Evolutionary conservation across 2,888 invertebrate genomes (phyloP).

Genomic region (Dynastes grantii): DNA sequence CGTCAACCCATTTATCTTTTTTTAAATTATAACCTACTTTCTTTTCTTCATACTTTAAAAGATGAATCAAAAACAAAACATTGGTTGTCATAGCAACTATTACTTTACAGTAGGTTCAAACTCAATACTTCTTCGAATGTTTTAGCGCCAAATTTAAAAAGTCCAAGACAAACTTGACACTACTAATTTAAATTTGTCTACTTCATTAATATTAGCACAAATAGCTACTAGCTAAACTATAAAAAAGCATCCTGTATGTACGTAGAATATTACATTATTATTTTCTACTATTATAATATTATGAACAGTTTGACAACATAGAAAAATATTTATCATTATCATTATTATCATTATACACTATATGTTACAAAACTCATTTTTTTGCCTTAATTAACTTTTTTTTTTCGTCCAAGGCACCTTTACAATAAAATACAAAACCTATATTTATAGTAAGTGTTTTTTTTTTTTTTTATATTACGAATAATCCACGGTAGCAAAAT

Average conservation of each 20-base stretch:
- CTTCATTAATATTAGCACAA: too few species aligned
- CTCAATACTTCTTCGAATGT: too few species aligned
- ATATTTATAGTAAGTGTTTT: constrained; percentile 30
- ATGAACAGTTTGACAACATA: constrained; percentile 76
- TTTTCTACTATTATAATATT: constrained; percentile 56
- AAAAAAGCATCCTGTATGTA: constrained; percentile 51
- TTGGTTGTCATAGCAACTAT: too few species aligned
- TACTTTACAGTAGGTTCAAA: too few species aligned
- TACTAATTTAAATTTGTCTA: too few species aligned
- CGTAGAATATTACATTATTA: constrained; percentile 60
- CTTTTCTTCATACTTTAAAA: too few species aligned
- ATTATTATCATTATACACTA: constrained; percentile 64
- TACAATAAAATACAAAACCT: constrained; percentile 66
- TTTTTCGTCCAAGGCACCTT: constrained; percentile 71
- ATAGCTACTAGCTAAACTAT: too few species aligned
- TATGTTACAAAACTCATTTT: constrained; percentile 80
- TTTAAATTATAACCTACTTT: too few species aligned
- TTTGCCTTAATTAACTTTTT: constrained; percentile 75
- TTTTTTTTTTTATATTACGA: background rate
- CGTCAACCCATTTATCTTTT: too few species aligned
- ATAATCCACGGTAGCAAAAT: constrained; percentile 52
- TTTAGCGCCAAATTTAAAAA: too few species aligned
- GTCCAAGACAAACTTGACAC: too few species aligned
- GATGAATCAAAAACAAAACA: too few species aligned
- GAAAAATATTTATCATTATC: constrained; percentile 77